Conservation (phyloP, 2,113 vertebrate species). For the Neotoma lepida region DNA sequence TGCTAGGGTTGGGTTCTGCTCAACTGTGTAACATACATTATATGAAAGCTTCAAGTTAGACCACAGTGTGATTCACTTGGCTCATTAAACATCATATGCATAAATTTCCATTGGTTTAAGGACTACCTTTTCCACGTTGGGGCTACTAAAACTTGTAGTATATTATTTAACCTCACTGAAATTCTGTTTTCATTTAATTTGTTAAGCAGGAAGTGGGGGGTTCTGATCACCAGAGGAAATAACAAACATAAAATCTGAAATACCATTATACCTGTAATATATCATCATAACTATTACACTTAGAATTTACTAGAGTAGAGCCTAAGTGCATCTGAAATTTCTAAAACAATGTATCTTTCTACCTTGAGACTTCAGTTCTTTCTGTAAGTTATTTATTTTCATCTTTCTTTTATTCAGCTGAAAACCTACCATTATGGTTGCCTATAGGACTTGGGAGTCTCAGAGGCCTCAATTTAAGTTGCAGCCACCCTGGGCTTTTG, state of each 20-base stretch:
- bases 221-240: not conserved
- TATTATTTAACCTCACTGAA: not conserved
- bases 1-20: slow-evolving; percentile 37
- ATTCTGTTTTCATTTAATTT: slow-evolving; percentile 16
- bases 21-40: not conserved
- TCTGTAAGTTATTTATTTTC: not conserved
- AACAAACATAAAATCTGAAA: not conserved
- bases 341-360: not conserved
- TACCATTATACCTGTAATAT: not conserved
- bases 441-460: not conserved
- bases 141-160: slow-evolving; percentile 9
- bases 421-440: not conserved
- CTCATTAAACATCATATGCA: not conserved
- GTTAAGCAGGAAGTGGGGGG: not conserved
- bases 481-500: not conserved
- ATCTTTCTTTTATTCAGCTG: slow-evolving; percentile 25
- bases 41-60: slow-evolving; percentile 26
- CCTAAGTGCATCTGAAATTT: not conserved
- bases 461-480: not conserved
- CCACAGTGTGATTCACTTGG: not conserved
- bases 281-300: not conserved
- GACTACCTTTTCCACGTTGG: not conserved
- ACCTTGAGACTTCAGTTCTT: not conserved
- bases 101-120: not conserved
- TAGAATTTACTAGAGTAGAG: not conserved